Conservation (phyloP, 23 tunicate genomes). For the Ascidia mentula region DNA sequence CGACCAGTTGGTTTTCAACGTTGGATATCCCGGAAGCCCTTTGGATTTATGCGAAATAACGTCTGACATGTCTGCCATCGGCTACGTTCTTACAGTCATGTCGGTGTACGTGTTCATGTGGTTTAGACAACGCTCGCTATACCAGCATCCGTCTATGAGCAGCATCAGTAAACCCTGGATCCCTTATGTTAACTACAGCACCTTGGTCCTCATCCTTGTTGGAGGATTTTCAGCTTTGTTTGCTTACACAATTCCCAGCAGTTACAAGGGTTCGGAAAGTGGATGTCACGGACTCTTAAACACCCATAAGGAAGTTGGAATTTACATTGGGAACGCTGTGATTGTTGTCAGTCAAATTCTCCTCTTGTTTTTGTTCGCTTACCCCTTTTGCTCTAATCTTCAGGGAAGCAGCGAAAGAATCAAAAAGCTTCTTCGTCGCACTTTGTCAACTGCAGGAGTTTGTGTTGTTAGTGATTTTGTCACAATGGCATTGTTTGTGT, state of each 20-base stretch:
- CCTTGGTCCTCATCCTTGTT: not conserved
- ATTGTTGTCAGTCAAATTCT: not conserved
- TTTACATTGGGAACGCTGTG: not conserved
- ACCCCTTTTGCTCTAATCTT: not conserved
- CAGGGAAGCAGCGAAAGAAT: not conserved
- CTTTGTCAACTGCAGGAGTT: not conserved
- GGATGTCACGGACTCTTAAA: not conserved
- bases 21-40: not conserved
- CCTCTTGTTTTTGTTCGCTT: not conserved
- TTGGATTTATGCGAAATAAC: not conserved
- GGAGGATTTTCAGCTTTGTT: not conserved
- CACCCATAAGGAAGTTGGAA: too few relatives aligned
- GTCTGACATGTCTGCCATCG: not conserved
- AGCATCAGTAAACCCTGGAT: not conserved
- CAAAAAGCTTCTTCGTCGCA: not conserved
- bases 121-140: slow-evolving; percentile 8
- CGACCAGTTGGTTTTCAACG: slow-evolving; percentile 5
- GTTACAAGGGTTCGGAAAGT: not conserved
- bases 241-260: not conserved
- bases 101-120: not conserved
- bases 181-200: not conserved
- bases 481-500: not conserved
- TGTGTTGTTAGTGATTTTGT: not conserved
- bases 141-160: not conserved
- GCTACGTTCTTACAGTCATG: not conserved